Conservation (phyloP, 2,888 invertebrate species). For the Capitulum mitella region DNA sequence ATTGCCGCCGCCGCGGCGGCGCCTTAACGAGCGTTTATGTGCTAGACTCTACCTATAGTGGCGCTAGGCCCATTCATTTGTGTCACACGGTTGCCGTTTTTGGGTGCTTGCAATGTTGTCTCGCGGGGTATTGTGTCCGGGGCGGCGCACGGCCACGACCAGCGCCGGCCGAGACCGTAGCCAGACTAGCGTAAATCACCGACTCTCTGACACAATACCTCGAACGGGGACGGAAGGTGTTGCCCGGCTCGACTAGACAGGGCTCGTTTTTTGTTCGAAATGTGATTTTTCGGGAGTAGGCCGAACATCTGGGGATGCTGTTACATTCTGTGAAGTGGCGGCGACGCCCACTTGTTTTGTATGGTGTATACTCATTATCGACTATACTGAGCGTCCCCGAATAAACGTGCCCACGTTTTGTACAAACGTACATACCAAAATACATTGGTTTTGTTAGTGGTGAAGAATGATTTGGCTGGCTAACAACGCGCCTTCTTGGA, state of each 20-base stretch:
- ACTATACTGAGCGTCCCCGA: conserved; percentile 18
- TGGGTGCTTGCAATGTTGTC: conserved; percentile 17
- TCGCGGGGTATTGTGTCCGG: not conserved
- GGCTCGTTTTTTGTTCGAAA: not conserved
- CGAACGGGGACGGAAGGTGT: not conserved
- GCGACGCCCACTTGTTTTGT: conserved; percentile 13
- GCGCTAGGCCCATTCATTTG: conserved; percentile 15
- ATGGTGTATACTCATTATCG: conserved; percentile 24
- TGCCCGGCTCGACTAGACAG: not conserved
- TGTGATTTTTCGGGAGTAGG: not conserved
- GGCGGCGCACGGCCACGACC: not conserved
- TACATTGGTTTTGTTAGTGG: not conserved
- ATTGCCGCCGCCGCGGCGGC: not conserved
- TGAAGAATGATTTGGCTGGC: not conserved
- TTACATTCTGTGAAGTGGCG: conserved; percentile 18
- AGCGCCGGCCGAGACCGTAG: too few relatives aligned
- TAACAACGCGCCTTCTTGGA: too few relatives aligned
- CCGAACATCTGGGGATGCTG: not conserved
- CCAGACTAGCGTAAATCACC: not conserved
- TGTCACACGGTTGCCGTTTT: not conserved
- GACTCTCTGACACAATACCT: conserved; percentile 15
- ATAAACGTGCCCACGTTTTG: conserved; percentile 24
- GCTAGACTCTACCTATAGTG: not conserved
- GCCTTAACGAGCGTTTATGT: not conserved
- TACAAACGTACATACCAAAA: conserved; percentile 12